Evolutionary conservation across 53 echinoderm and acorn worm species (phyloP).

Genomic region (Henricia sp.): DNA sequence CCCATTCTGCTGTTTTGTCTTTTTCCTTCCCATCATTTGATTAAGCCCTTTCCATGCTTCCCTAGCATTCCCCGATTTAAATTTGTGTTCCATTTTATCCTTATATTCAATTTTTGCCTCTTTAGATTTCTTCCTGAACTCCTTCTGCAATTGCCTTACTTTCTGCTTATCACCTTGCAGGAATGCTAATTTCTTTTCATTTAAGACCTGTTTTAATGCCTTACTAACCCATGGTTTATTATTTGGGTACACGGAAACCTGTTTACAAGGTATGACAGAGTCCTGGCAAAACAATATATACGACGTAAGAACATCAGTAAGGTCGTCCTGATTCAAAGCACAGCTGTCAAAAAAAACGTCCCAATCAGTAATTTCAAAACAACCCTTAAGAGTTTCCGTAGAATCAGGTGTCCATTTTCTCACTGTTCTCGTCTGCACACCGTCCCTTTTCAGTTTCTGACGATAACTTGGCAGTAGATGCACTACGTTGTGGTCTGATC

Average conservation of each 20-base stretch:
- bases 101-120: no score
- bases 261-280: not conserved
- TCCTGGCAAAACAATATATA: conserved; percentile 61
- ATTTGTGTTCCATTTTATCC: no score
- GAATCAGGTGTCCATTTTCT: conserved; percentile 17
- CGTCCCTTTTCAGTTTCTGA: conserved; percentile 38
- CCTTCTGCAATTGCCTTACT: no score
- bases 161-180: no score
- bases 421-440: not conserved
- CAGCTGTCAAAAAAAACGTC: conserved; percentile 12
- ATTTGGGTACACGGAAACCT: conserved; percentile 34
- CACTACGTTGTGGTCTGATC: conserved; percentile 69
- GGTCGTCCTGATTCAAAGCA: conserved; percentile 3
- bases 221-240: conserved; percentile 56
- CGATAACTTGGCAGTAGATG: conserved; percentile 55
- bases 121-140: no score
- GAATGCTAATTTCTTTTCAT: no score
- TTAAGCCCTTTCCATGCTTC: no score
- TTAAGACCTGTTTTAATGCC: conserved; percentile 2
- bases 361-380: conserved; percentile 54
- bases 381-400: not conserved
- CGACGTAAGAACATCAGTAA: not conserved
- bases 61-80: no score
- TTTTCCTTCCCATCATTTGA: no score
- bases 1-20: no score